A percentile compares a stretch with the other conserved stretches of the same genome.
Evolutionary conservation across 2,113 vertebrate species (phyloP).

Genomic region (Gavia stellata): DNA sequence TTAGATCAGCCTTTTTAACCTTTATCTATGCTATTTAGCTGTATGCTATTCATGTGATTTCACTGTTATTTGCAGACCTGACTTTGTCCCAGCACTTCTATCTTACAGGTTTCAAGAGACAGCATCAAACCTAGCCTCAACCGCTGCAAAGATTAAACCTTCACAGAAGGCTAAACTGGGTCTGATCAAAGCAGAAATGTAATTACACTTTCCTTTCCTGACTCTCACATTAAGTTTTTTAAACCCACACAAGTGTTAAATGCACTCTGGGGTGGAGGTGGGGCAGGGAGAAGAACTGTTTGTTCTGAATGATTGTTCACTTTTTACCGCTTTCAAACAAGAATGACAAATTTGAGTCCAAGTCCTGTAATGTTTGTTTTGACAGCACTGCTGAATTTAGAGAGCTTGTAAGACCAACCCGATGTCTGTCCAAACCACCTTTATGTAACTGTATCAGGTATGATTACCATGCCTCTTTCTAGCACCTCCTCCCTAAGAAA

Average conservation of each 20-base stretch:
- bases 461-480: neutral
- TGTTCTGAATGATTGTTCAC: neutral
- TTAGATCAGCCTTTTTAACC: neutral
- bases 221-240: neutral
- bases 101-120: neutral
- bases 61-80: neutral
- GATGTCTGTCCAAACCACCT: neutral
- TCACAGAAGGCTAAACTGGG: neutral
- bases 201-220: neutral
- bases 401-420: neutral
- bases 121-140: neutral
- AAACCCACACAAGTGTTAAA: neutral
- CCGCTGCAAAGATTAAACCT: neutral
- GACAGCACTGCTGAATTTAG: neutral
- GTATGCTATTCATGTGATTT: neutral
- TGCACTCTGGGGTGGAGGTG: neutral
- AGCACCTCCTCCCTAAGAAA: neutral
- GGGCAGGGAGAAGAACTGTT: accelerated
- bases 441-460: neutral
- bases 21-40: neutral
- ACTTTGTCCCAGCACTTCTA: neutral
- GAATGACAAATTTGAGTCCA: neutral
- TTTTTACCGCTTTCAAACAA: neutral
- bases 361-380: neutral
- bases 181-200: neutral